Evolutionary conservation across 2,888 invertebrate species (phyloP).

Genomic region (Morpho helenor): DNA sequence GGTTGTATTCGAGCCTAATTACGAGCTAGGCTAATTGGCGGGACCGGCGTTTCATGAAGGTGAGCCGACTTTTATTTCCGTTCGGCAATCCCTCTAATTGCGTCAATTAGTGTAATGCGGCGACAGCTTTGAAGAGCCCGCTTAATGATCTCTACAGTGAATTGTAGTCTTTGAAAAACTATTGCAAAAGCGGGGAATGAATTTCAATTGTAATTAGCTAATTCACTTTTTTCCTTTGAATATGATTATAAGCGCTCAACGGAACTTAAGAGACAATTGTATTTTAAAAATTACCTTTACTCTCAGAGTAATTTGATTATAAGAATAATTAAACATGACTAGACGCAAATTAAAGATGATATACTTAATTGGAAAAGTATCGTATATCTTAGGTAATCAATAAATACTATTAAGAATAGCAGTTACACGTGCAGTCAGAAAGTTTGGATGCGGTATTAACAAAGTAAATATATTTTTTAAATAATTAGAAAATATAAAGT

Average conservation of each 20-base stretch:
- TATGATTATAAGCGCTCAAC: background rate
- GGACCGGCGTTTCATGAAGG: conserved; percentile 77
- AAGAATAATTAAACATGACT: background rate
- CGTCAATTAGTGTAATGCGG: conserved; percentile 78
- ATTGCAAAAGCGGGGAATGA: conserved; percentile 36
- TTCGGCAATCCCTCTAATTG: conserved; percentile 79
- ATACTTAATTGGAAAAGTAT: conserved; percentile 26
- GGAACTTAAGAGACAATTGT: background rate
- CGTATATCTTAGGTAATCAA: conserved; percentile 28
- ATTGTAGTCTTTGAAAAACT: conserved; percentile 52
- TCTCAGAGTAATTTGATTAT: too few species aligned
- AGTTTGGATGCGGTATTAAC: conserved; percentile 18
- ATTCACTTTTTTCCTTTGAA: conserved; percentile 5
- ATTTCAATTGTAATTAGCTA: conserved; percentile 19
- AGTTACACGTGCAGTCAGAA: conserved; percentile 12
- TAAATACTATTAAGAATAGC: conserved; percentile 25
- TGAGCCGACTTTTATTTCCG: conserved; percentile 78
- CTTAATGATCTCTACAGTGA: conserved; percentile 65
- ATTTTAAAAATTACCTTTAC: too few species aligned
- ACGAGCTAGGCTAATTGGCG: conserved; percentile 74
- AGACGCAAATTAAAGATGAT: conserved; percentile 7
- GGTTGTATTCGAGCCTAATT: conserved; percentile 65
- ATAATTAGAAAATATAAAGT: background rate
- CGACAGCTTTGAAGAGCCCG: conserved; percentile 73
- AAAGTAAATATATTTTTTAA: background rate